Percentiles rank a stretch among this genome's conserved stretches.
These are phyloP conservation scores for Phaethornis superciliosus DNA, from an alignment of 2,113 vertebrate species.

Conservation along the genomic window DNA sequence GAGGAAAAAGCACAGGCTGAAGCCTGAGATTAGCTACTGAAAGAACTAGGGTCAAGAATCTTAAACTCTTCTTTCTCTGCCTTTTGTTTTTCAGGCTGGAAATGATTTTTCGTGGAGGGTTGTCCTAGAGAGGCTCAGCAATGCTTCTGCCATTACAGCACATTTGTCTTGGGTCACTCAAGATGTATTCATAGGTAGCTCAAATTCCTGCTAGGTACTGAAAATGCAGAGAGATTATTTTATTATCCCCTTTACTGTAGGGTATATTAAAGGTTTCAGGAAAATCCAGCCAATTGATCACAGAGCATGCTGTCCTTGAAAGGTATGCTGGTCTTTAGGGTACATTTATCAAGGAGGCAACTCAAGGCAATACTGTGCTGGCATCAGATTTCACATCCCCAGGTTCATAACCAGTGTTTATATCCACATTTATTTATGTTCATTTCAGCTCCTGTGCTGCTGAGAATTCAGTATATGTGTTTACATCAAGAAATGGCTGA, in stretches of 20 bases:
- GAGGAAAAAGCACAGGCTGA: background rate
- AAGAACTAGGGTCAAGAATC: background rate
- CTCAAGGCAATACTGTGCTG: background rate
- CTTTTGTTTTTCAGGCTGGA: conserved; percentile 9
- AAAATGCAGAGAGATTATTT: conserved; percentile 35
- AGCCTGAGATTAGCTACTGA: background rate
- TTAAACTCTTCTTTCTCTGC: background rate
- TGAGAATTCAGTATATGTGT: background rate
- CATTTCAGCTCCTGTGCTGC: background rate
- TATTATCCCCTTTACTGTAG: conserved; percentile 45
- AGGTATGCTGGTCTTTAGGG: background rate
- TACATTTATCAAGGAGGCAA: background rate
- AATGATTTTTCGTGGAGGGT: background rate
- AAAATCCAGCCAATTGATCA: conserved; percentile 46
- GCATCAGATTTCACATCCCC: background rate
- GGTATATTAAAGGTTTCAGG: conserved; percentile 27
- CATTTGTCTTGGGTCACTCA: conserved; percentile 39
- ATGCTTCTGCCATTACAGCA: background rate
- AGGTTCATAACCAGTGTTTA: background rate
- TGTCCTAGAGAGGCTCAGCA: background rate
- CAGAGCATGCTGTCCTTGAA: conserved; percentile 23
- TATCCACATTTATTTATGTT: background rate
- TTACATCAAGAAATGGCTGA: background rate
- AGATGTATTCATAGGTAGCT: background rate
- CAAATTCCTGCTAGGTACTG: background rate